phyloP scores from a whole-genome alignment of 2,797 vertebrate species.

The Hydrocynus forskahlii region DNA sequence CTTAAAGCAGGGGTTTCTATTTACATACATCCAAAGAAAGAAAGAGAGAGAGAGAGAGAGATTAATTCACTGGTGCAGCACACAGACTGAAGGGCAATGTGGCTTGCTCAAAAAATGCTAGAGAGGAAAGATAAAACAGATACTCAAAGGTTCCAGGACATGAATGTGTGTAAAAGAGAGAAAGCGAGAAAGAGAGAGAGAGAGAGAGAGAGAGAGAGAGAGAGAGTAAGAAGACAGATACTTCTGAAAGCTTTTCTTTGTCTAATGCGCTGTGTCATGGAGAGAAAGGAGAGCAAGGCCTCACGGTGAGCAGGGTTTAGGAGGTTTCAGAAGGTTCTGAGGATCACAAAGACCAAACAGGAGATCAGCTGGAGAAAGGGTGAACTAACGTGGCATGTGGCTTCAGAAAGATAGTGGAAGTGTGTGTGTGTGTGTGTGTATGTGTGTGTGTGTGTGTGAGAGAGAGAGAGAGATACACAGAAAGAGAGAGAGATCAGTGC shows the following conservation, averaged over 20 bases:
- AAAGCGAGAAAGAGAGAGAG: too few species aligned
- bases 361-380: neutral
- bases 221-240: too few species aligned
- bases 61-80: too few species aligned
- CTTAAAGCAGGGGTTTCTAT: slow-evolving; percentile 32
- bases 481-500: too few species aligned
- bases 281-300: neutral
- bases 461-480: too few species aligned
- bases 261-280: neutral
- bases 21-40: slow-evolving; percentile 6
- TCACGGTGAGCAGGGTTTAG: neutral
- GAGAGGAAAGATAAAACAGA: too few species aligned
- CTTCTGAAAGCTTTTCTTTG: neutral
- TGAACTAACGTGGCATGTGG: neutral
- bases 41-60: neutral
- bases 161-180: too few species aligned
- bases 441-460: too few species aligned
- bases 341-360: slow-evolving; percentile 1
- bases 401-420: neutral
- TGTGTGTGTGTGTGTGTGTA: too few species aligned
- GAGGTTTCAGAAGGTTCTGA: neutral
- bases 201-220: slow-evolving; percentile 1
- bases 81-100: too few species aligned
- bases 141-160: too few species aligned
- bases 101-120: too few species aligned